Conservation (phyloP, 2,888 invertebrate genomes). For the Halocaridina rubra region DNA sequence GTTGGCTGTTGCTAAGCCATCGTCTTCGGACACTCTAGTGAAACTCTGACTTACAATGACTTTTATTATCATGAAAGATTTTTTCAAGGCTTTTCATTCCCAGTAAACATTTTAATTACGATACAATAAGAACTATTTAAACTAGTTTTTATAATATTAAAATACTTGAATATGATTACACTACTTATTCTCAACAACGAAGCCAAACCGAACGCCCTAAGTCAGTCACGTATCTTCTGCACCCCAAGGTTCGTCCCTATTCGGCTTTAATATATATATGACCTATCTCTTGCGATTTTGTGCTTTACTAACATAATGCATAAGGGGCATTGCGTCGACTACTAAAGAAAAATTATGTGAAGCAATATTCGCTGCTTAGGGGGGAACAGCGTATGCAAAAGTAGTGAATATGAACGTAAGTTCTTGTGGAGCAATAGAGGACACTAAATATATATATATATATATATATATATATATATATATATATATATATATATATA, state of each 20-base stretch:
- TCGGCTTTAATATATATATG: constrained; percentile 11
- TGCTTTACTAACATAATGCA: not conserved
- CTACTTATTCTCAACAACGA: no score
- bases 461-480: not conserved
- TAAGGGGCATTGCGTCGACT: not conserved
- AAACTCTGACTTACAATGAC: no score
- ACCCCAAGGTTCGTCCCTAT: constrained; percentile 34
- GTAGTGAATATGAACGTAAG: not conserved
- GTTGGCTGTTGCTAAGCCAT: constrained; percentile 34
- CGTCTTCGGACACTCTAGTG: not conserved
- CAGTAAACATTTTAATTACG: no score
- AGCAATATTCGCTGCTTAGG: not conserved
- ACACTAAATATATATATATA: not conserved
- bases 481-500: not conserved
- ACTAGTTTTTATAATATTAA: no score
- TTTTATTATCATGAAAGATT: no score
- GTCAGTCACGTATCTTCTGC: constrained; percentile 22
- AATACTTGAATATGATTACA: no score
- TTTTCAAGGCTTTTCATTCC: no score
- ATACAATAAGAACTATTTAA: no score
- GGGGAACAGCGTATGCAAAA: not conserved
- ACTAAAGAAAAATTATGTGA: not conserved
- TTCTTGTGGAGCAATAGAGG: not conserved
- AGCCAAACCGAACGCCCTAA: no score
- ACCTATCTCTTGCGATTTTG: not conserved